Evolutionary conservation across 2,888 invertebrate genomes (phyloP), one percentile per base, ranked within the genome.

Genomic region (Scotopteryx bipunctaria): DNA sequence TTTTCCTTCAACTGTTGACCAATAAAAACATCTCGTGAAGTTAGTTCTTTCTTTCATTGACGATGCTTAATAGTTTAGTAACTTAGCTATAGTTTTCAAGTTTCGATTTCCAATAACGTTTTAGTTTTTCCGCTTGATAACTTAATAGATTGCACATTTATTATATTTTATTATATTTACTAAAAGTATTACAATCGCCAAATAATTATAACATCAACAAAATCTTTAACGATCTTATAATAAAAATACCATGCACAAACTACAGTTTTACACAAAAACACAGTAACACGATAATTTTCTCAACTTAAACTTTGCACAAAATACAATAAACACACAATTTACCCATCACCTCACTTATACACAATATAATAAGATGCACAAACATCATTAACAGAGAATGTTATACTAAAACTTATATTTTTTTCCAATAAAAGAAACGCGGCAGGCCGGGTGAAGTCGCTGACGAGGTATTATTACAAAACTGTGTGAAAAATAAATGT

Each of bases 371-470:
- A 52, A 70, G 69, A 71, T 67, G 81, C 83, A 83, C 84, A 74
- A 64, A 57, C 37, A 73, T n/a, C n/a, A n/a, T 78, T 86, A 86
- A 88, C 86, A 84, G 80, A 79, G 86, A 86, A 86, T 87, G 86
- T 78, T 68, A 79, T 81, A 86, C 89, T 86, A 87, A 86, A 83
- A 78, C 74, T 84, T 78, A 82, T 66, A 59, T 65, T 85, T 90
- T 88, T 91, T 91, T 91, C 91, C 90, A 90, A 91, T 89, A 91
- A 89, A 92, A 93, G 92, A 91, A 93, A 91, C 92, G 92, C 88
- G 92, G 92, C 89, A 94, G 95, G 85, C 95, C 95, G 82, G 96
- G 95, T 87, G 95, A 94, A 93, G 92, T 95, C 91, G 79, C 93
- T 91, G 94, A 95, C 89, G 95, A 94, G 94, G 89, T 87, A 90